These are phyloP conservation scores for Phaenicophaeus curvirostris DNA, from an alignment of 2,797 vertebrate species.

Conservation along the genomic window DNA sequence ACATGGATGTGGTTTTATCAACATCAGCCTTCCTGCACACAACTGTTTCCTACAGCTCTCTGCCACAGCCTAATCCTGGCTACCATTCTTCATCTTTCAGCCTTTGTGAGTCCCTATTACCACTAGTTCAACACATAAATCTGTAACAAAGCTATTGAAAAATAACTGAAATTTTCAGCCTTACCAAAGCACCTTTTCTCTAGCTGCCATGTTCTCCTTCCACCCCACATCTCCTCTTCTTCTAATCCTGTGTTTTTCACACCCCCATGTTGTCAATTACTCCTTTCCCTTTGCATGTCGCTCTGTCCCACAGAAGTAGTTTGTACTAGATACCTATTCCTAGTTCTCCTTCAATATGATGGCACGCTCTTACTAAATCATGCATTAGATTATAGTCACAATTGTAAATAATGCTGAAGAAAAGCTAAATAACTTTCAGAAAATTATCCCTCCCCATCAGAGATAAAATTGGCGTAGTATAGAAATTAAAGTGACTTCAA, in stretches of 20 bases:
- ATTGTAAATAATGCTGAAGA: slow-evolving; percentile 23
- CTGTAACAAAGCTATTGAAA: neutral
- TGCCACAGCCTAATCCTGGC: neutral
- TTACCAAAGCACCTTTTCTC: neutral
- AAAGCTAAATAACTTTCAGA: slow-evolving; percentile 18
- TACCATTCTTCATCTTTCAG: neutral
- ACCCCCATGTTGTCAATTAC: neutral
- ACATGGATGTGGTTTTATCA: neutral
- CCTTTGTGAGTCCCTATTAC: neutral
- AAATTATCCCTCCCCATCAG: neutral
- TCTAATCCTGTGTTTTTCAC: neutral
- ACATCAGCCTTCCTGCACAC: neutral
- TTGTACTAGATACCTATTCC: neutral
- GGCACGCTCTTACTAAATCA: neutral
- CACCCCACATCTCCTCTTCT: neutral
- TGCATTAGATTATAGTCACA: neutral
- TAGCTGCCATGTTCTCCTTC: neutral
- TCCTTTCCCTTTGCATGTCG: neutral
- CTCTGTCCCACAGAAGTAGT: neutral
- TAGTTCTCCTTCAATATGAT: neutral
- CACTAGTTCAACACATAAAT: neutral
- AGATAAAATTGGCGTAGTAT: neutral
- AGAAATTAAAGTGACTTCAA: slow-evolving; percentile 31
- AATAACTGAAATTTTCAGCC: neutral
- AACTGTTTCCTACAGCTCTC: neutral